Percentiles rank a stretch among this genome's conserved stretches.
Conservation (phyloP, 2,113 vertebrate species). For the Eudorcas thomsonii region DNA sequence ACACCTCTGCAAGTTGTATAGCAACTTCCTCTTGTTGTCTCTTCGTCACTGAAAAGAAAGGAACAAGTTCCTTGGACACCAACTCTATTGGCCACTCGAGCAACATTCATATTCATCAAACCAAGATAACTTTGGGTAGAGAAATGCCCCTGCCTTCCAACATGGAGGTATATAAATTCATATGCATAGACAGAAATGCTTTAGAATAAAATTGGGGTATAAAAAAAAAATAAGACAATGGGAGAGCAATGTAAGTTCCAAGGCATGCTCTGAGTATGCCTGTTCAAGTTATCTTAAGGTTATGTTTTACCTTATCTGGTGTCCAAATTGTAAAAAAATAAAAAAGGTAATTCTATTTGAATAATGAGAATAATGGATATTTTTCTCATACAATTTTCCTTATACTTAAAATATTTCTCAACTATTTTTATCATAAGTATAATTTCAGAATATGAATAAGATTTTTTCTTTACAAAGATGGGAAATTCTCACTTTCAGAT, state of each 20-base stretch:
- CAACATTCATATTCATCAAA: neutral
- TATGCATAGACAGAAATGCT: neutral
- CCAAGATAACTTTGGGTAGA: neutral
- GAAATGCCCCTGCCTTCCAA: neutral
- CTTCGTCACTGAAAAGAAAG: neutral
- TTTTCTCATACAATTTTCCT: neutral
- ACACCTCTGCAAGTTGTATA: neutral
- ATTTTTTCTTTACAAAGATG: neutral
- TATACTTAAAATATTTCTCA: slow-evolving; percentile 2
- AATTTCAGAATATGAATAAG: neutral
- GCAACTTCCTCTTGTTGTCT: neutral
- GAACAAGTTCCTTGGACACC: neutral
- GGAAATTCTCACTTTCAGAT: neutral
- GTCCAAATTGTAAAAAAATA: neutral
- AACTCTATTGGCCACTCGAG: neutral
- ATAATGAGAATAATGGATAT: neutral
- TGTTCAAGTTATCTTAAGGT: neutral
- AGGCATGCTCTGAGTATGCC: neutral
- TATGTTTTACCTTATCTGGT: neutral
- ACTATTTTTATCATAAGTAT: neutral
- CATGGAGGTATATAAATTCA: neutral
- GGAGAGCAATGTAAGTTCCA: neutral
- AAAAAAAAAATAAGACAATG: neutral
- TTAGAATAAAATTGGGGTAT: neutral
- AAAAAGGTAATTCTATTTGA: neutral